Evolutionary conservation across 2,113 vertebrate genomes (phyloP).

Genomic region (Protobothrops mucrosquamatus): DNA sequence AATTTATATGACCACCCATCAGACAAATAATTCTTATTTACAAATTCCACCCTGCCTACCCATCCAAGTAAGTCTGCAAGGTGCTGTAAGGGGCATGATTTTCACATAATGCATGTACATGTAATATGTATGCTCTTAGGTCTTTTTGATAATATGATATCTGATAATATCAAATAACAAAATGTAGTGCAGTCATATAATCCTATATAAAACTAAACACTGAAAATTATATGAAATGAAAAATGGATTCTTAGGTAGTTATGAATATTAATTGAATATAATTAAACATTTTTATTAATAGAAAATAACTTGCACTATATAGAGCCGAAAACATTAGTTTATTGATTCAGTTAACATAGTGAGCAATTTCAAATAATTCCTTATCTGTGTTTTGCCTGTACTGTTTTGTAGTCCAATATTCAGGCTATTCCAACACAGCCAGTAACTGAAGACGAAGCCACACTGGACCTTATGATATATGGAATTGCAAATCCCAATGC

Average conservation of each 20-base stretch:
- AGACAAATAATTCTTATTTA: neutral
- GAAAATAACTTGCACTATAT: neutral
- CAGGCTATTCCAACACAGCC: neutral
- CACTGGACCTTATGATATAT: neutral
- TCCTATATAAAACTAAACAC: neutral
- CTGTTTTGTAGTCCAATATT: slow-evolving; percentile 16
- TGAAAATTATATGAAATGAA: neutral
- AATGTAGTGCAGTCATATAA: neutral
- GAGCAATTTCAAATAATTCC: neutral
- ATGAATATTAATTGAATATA: neutral
- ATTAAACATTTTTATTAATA: neutral
- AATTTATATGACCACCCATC: neutral
- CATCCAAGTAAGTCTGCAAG: neutral
- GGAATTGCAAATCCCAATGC: neutral
- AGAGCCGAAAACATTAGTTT: neutral
- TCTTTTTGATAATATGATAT: neutral
- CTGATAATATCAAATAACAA: neutral
- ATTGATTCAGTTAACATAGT: neutral
- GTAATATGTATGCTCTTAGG: neutral
- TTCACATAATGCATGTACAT: neutral
- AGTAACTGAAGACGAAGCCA: slow-evolving; percentile 15
- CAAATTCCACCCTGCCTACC: neutral
- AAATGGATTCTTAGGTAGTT: neutral
- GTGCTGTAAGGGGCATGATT: neutral
- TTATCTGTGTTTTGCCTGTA: neutral